Evolutionary conservation across 2,797 vertebrate species (phyloP), one percentile per base, ranked within the genome.

Genomic region (Onychomys torridus): DNA sequence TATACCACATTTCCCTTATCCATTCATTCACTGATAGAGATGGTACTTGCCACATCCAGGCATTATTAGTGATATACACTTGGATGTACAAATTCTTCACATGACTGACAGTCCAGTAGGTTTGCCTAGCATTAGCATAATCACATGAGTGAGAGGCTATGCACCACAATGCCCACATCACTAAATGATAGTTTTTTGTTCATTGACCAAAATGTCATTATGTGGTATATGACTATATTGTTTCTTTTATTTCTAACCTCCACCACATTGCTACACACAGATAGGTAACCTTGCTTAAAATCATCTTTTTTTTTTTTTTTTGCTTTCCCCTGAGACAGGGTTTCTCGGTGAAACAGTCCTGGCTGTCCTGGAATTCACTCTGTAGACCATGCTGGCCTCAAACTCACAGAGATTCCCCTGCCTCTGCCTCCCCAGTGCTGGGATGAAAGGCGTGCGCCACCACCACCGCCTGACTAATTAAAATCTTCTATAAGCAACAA

Each of bases 231-330:
- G 57, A 29, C 78, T 84, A 32, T n/a, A 16, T 49, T 37, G 10
- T 52, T 96, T 83, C 63, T 52, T 89, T 67, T 93, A 37, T 95
- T 61, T 69, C 43, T 49, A 65, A 83, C 34, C 40, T n/a, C 14
- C 21, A 87, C 55, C 27, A 77, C 25, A 25, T 59, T 11, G 34
- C 55, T 49, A 57, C 13, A 40, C 37, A 86, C 57, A 91, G 23
- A 78, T 8, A 71, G 52, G 32, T 52, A 77, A 91, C 12, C 63
- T n/a, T 65, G 49, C 8, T 73, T 78, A 83, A 63, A 65, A 86
- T 78, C 46, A 49, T 49, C 49, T 10, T 49, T 10, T 49, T 49
- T 49, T 49, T 9, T 49, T 49, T 49, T 9, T 49, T 49, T 49
- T 49, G 49, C 49, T 49, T 49, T 49, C 49, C 49, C 49, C 49